Conservation (phyloP, 2,888 invertebrate genomes). For the Cylindroiulus punctatus region DNA sequence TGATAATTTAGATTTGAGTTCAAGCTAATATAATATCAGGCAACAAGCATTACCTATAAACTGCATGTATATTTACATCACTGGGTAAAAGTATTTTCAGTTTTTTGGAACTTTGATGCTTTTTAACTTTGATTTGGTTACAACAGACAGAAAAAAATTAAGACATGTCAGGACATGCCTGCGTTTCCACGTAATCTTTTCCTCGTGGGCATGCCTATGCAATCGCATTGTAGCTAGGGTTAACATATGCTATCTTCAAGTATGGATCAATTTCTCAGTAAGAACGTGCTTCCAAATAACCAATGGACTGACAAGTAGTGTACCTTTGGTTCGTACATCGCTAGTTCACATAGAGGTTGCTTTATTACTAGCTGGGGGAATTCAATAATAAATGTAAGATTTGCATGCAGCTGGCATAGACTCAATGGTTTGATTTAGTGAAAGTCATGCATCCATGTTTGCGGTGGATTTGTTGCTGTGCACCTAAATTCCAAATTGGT, state of each 20-base stretch:
- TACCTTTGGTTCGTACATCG: not conserved
- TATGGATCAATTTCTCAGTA: not conserved
- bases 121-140: not conserved
- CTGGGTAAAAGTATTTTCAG: too few species aligned
- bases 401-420: not conserved
- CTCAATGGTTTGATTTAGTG: not conserved
- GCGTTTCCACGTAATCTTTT: not conserved
- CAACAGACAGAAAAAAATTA: not conserved
- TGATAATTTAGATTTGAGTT: too few species aligned
- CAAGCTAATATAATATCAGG: too few species aligned
- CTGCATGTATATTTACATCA: too few species aligned
- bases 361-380: not conserved
- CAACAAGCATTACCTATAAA: too few species aligned
- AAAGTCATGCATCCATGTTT: not conserved
- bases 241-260: not conserved
- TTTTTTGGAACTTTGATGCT: too few species aligned
- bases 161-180: not conserved
- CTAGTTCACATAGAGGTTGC: not conserved
- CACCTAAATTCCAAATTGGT: not conserved
- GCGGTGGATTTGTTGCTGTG: not conserved
- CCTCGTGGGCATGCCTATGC: not conserved
- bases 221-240: not conserved
- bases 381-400: conserved; percentile 4
- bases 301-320: not conserved
- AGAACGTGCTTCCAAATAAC: conserved; percentile 6